Evolutionary conservation across 2,888 invertebrate species (phyloP).

Genomic region (Apamea monoglypha): DNA sequence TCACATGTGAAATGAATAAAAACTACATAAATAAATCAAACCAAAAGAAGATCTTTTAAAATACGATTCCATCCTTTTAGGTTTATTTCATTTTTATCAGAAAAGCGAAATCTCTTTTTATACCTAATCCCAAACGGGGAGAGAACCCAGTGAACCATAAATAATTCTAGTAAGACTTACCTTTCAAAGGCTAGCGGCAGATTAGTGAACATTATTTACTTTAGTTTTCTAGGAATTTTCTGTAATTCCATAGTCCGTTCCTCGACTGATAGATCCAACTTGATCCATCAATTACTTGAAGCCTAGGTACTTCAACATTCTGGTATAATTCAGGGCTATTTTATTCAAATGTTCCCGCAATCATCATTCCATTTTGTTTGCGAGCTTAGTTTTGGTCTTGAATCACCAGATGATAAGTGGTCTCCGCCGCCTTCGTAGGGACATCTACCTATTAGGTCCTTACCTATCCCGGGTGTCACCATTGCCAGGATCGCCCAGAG

Average conservation of each 20-base stretch:
- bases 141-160: conserved; percentile 1
- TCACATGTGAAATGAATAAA: not conserved
- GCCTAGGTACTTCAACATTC: not conserved
- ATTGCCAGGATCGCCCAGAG: too few species aligned
- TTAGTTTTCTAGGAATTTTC: not conserved
- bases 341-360: too few species aligned
- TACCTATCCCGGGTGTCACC: too few species aligned
- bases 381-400: not conserved
- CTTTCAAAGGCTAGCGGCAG: not conserved
- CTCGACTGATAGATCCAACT: not conserved
- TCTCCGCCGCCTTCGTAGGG: too few species aligned
- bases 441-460: too few species aligned
- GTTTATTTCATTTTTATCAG: not conserved
- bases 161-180: conserved; percentile 10
- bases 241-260: not conserved
- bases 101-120: conserved; percentile 1
- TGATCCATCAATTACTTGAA: not conserved
- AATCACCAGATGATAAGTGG: not conserved
- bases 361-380: not conserved
- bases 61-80: not conserved
- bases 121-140: not conserved
- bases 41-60: not conserved
- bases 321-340: not conserved
- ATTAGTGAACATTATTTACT: not conserved
- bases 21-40: not conserved